Evolutionary conservation across 2,113 vertebrate species (phyloP).

Genomic region (Lepidothrix coronata): DNA sequence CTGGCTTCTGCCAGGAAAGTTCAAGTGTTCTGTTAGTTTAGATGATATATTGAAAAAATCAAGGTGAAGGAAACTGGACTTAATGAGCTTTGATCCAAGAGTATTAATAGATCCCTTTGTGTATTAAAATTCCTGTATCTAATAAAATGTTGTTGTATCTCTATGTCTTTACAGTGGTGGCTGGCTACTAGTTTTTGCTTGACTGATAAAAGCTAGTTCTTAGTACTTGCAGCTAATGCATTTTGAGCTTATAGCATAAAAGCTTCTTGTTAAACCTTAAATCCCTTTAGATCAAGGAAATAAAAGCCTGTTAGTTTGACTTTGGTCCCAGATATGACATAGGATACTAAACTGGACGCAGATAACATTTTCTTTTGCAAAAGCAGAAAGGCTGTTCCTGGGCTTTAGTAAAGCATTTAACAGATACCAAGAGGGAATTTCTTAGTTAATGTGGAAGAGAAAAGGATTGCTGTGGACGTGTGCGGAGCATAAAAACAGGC

Average conservation of each 20-base stretch:
- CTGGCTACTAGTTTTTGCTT: background rate
- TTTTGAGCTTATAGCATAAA: background rate
- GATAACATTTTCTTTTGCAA: background rate
- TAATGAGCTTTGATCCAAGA: background rate
- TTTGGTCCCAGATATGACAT: background rate
- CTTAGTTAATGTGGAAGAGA: background rate
- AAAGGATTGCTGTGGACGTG: background rate
- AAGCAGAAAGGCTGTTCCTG: background rate
- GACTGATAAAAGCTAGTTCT: background rate
- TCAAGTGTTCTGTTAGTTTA: background rate
- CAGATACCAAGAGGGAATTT: background rate
- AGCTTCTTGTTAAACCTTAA: background rate
- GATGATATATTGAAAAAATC: background rate
- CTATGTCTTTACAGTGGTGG: background rate
- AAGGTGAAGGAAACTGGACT: background rate
- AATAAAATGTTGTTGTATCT: background rate
- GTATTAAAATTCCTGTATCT: background rate
- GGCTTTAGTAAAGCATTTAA: background rate
- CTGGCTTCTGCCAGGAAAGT: background rate
- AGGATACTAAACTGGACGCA: background rate
- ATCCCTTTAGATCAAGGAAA: conserved; percentile 5
- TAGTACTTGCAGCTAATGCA: background rate
- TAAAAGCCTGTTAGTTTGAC: background rate
- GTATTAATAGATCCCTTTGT: background rate
- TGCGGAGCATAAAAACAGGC: background rate